Evolutionary conservation across 2,888 invertebrate species (phyloP).

Genomic region (Abrostola tripartita): DNA sequence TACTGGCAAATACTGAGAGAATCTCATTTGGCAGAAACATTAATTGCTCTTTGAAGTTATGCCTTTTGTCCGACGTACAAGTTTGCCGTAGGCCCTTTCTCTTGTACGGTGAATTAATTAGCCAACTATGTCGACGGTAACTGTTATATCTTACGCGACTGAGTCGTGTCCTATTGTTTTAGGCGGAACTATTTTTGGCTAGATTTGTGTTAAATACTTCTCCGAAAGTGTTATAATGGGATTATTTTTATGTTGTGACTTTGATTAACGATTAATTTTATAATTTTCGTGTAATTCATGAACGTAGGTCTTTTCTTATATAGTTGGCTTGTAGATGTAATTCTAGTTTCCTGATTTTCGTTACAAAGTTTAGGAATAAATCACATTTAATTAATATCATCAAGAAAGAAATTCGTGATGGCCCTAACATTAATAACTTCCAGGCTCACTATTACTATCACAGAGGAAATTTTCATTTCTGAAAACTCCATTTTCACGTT

Average conservation of each 20-base stretch:
- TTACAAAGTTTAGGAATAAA: too few relatives aligned
- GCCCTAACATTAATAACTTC: too few relatives aligned
- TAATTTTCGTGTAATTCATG: too few relatives aligned
- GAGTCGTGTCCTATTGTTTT: constrained; percentile 45
- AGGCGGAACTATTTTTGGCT: constrained; percentile 28
- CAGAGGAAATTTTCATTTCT: background rate
- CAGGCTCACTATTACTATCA: too few relatives aligned
- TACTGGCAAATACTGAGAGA: constrained; percentile 42
- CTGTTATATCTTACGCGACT: constrained; percentile 40
- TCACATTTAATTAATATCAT: too few relatives aligned
- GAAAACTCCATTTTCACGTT: constrained; percentile 16
- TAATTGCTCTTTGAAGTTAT: constrained; percentile 64
- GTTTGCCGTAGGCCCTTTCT: constrained; percentile 49
- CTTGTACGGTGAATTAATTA: constrained; percentile 55
- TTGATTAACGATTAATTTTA: background rate
- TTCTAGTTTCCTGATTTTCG: too few relatives aligned
- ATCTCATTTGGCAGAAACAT: constrained; percentile 58
- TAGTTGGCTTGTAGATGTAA: too few relatives aligned
- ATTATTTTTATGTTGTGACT: background rate
- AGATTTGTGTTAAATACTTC: constrained; percentile 7
- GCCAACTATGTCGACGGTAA: constrained; percentile 47
- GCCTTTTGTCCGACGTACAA: constrained; percentile 55
- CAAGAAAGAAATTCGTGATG: too few relatives aligned
- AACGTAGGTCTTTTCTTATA: too few relatives aligned
- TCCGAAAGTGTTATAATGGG: background rate